Base-by-base conservation (phyloP, 1,140 invertebrate species). In the Pemphigus obesinymphae region DNA sequence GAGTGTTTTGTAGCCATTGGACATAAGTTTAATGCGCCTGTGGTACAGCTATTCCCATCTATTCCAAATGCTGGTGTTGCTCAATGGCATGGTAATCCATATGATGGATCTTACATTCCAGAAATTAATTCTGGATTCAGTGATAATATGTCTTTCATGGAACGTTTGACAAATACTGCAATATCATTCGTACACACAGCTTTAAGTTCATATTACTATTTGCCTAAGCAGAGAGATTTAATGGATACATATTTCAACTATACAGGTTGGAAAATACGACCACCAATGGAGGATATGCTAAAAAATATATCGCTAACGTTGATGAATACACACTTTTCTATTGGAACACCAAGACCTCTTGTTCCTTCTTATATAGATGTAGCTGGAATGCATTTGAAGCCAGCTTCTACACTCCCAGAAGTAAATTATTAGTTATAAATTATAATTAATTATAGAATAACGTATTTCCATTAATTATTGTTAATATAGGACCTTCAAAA, bases 361-460 rank as follows among this genome's bases (percentile, higher is more conserved):
- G 85, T 88, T 7, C 88, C 90, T 1, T 88, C 87, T 48, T 84
- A 89, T 2, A 84, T 91, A 13, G 90, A 91, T 86, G 88, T 91
- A 26, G 90, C 89, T 6, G 91, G 90, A 26, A 85, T 92, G 8
- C 90, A 90, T 82, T 84, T 89, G 3, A 84, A 86, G 15, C 85
- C 83, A 6, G 61, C 85, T 10, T 84, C 85, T 48, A 68, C 83
- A 29, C 81, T 87, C 7, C 84, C 86, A 26, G 72, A 83, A 34
- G 82, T 82, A 58, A 73, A 55, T 58, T 55, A 1, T 29, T 78
- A 15, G 15, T 26, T 48, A 29, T 1, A 0, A 1, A 1, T 8
- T 72, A 23, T 45, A 20, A 50, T 31, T 75, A 53, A n/a, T 11
- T 13, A 31, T 34, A n/a, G n/a, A 10, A 34, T 43, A 48, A 17